Evolutionary conservation across 2,113 vertebrate species (phyloP).

Genomic region (Suricata suricatta): DNA sequence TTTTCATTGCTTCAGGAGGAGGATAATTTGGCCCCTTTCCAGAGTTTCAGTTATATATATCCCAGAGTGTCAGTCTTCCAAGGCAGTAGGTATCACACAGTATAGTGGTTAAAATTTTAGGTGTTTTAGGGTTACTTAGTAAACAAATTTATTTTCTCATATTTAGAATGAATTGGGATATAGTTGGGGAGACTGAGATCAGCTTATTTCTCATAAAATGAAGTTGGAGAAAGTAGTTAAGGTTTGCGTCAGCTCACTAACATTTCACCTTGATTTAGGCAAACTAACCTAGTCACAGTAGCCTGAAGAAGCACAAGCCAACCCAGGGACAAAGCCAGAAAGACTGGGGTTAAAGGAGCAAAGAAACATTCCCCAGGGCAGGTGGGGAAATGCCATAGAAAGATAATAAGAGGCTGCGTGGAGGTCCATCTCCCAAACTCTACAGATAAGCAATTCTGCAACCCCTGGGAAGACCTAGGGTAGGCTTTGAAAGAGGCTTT

Average conservation of each 20-base stretch:
- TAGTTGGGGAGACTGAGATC: not conserved
- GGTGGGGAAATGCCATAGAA: not conserved
- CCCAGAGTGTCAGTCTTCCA: not conserved
- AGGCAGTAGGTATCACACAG: not conserved
- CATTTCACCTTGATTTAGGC: not conserved
- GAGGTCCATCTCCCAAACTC: not conserved
- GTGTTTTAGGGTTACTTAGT: not conserved
- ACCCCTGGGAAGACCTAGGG: not conserved
- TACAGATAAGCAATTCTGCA: not conserved
- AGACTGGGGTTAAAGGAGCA: no score
- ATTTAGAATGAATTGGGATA: not conserved
- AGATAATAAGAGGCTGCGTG: not conserved
- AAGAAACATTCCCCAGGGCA: no score
- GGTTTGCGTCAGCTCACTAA: not conserved
- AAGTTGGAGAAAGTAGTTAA: not conserved
- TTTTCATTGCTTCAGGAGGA: no score
- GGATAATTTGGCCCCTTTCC: not conserved
- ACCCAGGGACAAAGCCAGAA: no score
- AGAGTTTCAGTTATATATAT: not conserved
- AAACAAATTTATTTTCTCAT: not conserved
- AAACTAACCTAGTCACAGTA: no score
- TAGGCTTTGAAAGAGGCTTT: not conserved
- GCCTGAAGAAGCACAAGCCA: no score
- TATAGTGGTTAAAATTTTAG: not conserved
- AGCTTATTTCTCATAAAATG: not conserved